These are phyloP conservation scores for Acanthis flammea DNA, from an alignment of 2,797 vertebrate species.

Conservation along the genomic window DNA sequence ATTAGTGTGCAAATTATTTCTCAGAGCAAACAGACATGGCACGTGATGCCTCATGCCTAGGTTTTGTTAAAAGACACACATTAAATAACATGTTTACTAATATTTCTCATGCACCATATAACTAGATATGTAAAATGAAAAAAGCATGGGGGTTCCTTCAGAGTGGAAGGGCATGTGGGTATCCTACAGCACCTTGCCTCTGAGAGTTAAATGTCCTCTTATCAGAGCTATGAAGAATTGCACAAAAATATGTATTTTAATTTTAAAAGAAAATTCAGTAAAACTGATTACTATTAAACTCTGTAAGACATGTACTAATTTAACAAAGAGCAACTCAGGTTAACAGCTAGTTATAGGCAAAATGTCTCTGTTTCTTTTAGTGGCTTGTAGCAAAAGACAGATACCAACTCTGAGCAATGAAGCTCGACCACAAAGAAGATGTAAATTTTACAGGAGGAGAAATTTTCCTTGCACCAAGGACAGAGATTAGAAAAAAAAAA, in stretches of 20 bases:
- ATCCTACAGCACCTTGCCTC: not conserved
- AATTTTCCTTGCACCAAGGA: not conserved
- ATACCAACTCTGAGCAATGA: not conserved
- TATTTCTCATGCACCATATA: not conserved
- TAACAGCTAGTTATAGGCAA: not conserved
- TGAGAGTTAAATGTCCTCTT: not conserved
- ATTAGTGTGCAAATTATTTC: not conserved
- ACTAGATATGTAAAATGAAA: not conserved
- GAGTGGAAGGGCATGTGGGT: not conserved
- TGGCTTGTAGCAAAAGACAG: not conserved
- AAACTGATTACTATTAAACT: not conserved
- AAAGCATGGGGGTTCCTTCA: not conserved
- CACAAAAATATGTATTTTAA: not conserved
- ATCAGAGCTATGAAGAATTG: not conserved
- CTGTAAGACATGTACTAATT: not conserved
- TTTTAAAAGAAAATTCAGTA: not conserved
- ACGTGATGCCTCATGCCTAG: not conserved
- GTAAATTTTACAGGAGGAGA: not conserved
- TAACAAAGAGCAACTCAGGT: not conserved
- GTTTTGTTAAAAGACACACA: not conserved
- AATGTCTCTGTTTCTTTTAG: not conserved
- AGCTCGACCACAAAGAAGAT: not conserved
- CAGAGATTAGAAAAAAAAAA: fast-evolving
- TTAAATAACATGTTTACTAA: not conserved
- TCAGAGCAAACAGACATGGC: not conserved